These are phyloP conservation scores for Philhelius pedissequus DNA, from an alignment of 2,888 invertebrate species.

Conservation along the genomic window DNA sequence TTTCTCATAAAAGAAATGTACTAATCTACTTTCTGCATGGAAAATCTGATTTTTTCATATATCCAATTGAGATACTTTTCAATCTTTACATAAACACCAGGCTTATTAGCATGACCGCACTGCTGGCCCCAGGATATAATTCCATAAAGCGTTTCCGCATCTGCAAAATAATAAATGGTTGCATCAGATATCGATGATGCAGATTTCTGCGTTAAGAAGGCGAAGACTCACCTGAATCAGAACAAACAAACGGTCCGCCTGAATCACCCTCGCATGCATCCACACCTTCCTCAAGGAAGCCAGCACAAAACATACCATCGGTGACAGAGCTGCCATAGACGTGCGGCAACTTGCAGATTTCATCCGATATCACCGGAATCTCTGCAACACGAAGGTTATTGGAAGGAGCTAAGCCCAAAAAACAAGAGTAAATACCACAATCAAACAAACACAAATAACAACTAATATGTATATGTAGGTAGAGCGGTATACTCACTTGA, in stretches of 20 bases:
- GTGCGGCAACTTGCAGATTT: conserved; percentile 83
- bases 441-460: not conserved
- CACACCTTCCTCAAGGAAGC: conserved; percentile 85
- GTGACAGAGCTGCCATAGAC: conserved; percentile 85
- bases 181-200: not conserved
- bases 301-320: conserved; percentile 90
- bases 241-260: conserved; percentile 90
- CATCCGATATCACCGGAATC: conserved; percentile 84
- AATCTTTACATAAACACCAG: conserved; percentile 86
- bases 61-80: conserved; percentile 85
- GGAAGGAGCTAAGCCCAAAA: conserved; percentile 81
- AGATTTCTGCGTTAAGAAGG: not conserved
- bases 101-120: conserved; percentile 86
- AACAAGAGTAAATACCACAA: conserved; percentile 6
- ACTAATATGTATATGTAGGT: not conserved
- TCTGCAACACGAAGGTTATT: conserved; percentile 84
- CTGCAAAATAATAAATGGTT: conserved; percentile 76
- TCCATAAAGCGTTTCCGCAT: conserved; percentile 84
- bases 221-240: conserved; percentile 80
- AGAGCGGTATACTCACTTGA: conserved; percentile 79
- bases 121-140: conserved; percentile 89
- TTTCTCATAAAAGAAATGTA: not conserved
- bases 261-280: conserved; percentile 92
- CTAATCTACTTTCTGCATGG: conserved; percentile 67
- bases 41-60: conserved; percentile 80